Percentiles rank a stretch among this genome's conserved stretches.
phyloP scores from a whole-genome alignment of 2,888 invertebrate genomes.

The Phengaris alcon region DNA sequence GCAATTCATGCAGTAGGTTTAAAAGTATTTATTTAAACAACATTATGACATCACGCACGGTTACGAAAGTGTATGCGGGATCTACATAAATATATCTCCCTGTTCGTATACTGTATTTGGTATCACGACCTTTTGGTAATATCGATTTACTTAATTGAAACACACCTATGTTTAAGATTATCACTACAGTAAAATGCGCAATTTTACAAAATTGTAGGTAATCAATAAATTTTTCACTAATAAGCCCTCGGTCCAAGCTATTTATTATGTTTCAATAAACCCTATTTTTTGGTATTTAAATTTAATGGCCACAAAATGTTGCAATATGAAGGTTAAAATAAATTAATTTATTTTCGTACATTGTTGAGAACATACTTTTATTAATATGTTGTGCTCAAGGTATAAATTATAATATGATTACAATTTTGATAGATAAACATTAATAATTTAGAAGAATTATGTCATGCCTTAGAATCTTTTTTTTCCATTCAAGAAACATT shows the following conservation, averaged over 20 bases:
- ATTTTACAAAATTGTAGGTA: conserved; percentile 24
- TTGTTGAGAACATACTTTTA: neutral
- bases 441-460: too few relatives aligned
- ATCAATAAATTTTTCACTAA: conserved; percentile 22
- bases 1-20: too few relatives aligned
- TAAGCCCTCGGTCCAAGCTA: neutral
- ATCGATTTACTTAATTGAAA: conserved; percentile 43
- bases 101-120: conserved; percentile 37
- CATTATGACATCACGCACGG: too few relatives aligned
- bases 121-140: conserved; percentile 39
- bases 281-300: neutral
- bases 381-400: neutral
- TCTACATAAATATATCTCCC: neutral
- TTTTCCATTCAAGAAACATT: too few relatives aligned
- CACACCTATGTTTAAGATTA: conserved; percentile 35
- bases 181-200: conserved; percentile 26
- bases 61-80: neutral
- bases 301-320: conserved; percentile 6
- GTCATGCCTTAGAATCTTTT: too few relatives aligned
- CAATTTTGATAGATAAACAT: too few relatives aligned
- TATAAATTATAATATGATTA: too few relatives aligned
- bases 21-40: too few relatives aligned
- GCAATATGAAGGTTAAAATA: neutral
- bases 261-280: conserved; percentile 8
- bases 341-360: neutral